These are phyloP conservation scores for Hyposoter didymator DNA, from an alignment of 2,888 invertebrate species.

Conservation along the genomic window DNA sequence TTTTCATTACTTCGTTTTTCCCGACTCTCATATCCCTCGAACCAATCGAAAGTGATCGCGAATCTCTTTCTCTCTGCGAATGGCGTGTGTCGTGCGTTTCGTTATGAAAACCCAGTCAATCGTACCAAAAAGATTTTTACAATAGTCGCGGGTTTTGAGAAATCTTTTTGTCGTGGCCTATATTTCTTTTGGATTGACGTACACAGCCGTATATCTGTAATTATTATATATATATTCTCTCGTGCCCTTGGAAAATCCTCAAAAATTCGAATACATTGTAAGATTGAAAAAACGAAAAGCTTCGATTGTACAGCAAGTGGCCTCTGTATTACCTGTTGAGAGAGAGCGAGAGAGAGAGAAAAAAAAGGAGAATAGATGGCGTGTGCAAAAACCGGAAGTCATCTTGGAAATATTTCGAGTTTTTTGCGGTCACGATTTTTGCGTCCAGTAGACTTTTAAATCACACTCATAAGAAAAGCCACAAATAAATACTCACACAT, in stretches of 20 bases:
- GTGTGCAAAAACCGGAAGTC: slow-evolving; percentile 43
- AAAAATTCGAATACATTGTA: slow-evolving; percentile 62
- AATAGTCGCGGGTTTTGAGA: neutral
- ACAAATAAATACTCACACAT: slow-evolving; percentile 4
- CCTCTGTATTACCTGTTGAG: slow-evolving; percentile 54
- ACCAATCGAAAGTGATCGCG: neutral
- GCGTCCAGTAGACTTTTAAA: slow-evolving; percentile 67
- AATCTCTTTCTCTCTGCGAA: neutral
- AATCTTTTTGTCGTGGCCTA: neutral
- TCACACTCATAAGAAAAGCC: slow-evolving; percentile 22
- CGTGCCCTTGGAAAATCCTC: slow-evolving; percentile 54
- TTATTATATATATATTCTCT: slow-evolving; percentile 45
- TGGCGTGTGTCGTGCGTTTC: neutral
- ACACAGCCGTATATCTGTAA: slow-evolving; percentile 71
- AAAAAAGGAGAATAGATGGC: slow-evolving; percentile 40
- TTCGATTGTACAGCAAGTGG: slow-evolving; percentile 35
- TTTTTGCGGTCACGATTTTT: slow-evolving; percentile 62
- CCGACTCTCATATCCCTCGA: too few species aligned
- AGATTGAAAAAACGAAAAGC: slow-evolving; percentile 46
- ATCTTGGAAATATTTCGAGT: slow-evolving; percentile 52
- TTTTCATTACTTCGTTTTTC: neutral
- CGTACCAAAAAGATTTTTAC: neutral
- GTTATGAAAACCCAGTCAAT: neutral
- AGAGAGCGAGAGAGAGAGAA: slow-evolving; percentile 43
- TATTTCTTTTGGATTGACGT: slow-evolving; percentile 75